Percentiles rank a stretch among this genome's conserved stretches.
phyloP scores from a whole-genome alignment of 2,797 vertebrate species.

The Eidolon dupreanum region DNA sequence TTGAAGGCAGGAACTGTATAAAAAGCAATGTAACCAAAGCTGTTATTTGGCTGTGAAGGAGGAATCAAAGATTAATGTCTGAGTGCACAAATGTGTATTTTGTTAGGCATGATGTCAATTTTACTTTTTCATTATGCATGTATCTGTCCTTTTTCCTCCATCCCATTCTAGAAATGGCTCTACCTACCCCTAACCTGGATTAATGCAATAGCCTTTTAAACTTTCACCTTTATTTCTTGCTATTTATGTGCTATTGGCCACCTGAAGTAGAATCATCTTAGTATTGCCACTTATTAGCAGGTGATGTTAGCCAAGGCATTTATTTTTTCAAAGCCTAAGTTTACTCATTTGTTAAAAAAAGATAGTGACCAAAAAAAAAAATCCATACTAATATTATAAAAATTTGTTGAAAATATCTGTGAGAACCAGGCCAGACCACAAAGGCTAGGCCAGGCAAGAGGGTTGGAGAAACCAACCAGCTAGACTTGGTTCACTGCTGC shows the following conservation, averaged over 20 bases:
- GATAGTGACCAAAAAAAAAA: slow-evolving; percentile 13
- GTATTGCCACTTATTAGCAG: not conserved
- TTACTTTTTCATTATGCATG: not conserved
- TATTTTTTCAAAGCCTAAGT: slow-evolving; percentile 16
- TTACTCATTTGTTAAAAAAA: slow-evolving; percentile 47
- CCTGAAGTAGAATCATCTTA: not conserved
- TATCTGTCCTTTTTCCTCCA: not conserved
- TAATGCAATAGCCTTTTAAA: fast-evolving
- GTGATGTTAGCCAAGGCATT: not conserved
- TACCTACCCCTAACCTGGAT: not conserved
- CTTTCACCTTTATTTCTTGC: not conserved
- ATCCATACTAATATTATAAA: slow-evolving; percentile 27
- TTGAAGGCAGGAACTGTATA: not conserved
- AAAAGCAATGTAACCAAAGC: not conserved
- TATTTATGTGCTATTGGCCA: not conserved
- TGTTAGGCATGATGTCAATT: not conserved
- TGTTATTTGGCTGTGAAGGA: not conserved
- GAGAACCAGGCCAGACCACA: slow-evolving; percentile 61
- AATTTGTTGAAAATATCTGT: slow-evolving; percentile 55
- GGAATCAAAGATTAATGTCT: not conserved
- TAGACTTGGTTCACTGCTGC: not conserved
- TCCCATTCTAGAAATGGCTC: not conserved
- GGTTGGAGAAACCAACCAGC: not conserved
- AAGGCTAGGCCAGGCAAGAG: not conserved
- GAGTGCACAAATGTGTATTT: not conserved